phyloP scores from a whole-genome alignment of 35 echinoderm and acorn worm genomes.

The Apostichopus japonicus region DNA sequence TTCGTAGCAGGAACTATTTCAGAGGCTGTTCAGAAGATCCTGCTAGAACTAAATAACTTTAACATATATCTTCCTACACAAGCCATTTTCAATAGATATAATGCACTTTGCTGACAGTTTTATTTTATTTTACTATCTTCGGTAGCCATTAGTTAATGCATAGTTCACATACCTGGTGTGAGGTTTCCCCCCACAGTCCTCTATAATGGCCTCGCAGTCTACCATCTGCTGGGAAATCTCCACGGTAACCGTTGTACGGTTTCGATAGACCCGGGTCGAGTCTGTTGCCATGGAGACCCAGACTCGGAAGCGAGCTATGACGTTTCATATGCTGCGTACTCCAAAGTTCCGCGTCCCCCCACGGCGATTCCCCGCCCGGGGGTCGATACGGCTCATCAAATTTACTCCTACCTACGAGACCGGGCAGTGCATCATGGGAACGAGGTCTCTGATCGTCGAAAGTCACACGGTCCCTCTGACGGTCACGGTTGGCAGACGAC shows the following conservation, averaged over 20 bases:
- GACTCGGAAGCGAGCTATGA: slow-evolving; percentile 19
- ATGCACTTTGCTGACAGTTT: no score
- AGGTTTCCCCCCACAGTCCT: neutral
- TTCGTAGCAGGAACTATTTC: neutral
- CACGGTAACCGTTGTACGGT: neutral
- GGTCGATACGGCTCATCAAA: neutral
- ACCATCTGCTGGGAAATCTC: neutral
- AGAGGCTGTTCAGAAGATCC: neutral
- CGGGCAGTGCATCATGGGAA: neutral
- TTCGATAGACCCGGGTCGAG: neutral
- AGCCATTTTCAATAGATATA: no score
- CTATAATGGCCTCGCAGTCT: neutral
- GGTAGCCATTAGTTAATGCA: neutral
- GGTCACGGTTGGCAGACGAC: neutral
- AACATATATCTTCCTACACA: no score
- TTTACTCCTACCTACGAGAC: neutral
- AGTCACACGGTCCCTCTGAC: neutral
- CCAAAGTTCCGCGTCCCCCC: neutral
- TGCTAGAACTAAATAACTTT: no score
- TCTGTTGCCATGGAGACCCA: neutral
- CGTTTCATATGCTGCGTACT: neutral
- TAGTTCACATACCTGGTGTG: neutral
- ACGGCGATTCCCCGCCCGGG: neutral
- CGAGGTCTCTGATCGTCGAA: neutral
- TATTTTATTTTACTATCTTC: neutral